Base-by-base conservation (phyloP, 2,113 vertebrate species). In the Cyprinodon variegatus region DNA sequence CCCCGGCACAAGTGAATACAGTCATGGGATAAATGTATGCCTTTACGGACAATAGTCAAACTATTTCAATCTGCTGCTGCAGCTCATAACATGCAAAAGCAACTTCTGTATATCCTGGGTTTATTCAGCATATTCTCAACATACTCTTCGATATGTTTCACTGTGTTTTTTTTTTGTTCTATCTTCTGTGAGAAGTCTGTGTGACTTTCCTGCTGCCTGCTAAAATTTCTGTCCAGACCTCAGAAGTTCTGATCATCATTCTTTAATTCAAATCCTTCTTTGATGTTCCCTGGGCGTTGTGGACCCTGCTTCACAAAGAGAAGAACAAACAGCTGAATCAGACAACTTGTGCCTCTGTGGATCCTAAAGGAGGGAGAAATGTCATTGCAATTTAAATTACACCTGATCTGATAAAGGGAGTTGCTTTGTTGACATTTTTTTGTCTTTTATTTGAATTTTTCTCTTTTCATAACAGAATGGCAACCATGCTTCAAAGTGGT, bases 341-440 rank as follows among this genome's bases (percentile, higher is more conserved):
- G 72, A 87, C 72, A 70, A 75, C 72, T 85, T 76, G 40, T 60
- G 74, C 63, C 79, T 78, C 76, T 48, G 79, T 81, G 69, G 78
- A 80, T 88, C 72, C 82, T 76, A 82, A 83, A 82, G 78, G 81
- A 66, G 71, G 73, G 72, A 72, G 69, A 92, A 93, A 90, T 91
- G 86, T 87, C 89, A 90, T 61, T 82, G 76, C 78, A 68, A 72
- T 86, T 91, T 87, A 86, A 86, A 92, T 77, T 79, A 76, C 69
- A 62, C 81, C 79, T 74, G 29, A 75, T 78, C 72, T 84, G 74
- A 80, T 77, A 82, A 83, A 84, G 77, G 60, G 48, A 85, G 61
- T 38, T 73, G 38, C 50, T 82, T 81, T 82, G 64, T 61, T 84
- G 80, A 81, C 76, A 85, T 83, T 83, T 77, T 41, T 70, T 10